phyloP scores from a whole-genome alignment of 2,797 vertebrate genomes.

The Propithecus perrieri region DNA sequence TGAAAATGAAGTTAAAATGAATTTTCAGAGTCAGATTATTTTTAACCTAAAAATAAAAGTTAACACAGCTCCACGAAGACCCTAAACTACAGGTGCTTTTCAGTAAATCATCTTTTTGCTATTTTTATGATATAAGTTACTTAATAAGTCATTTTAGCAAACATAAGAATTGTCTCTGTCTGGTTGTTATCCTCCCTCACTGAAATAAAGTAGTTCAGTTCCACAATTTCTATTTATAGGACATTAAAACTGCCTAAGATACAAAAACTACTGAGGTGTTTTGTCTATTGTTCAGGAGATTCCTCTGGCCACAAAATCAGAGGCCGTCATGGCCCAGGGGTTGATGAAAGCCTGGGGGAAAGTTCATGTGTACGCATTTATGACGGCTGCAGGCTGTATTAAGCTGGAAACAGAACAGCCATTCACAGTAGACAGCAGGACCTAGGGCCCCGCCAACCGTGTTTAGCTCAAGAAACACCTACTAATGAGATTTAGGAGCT shows the following conservation, averaged over 20 bases:
- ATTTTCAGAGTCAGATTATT: background rate
- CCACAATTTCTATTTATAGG: background rate
- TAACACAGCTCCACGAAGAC: background rate
- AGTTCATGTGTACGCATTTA: background rate
- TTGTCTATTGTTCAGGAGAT: background rate
- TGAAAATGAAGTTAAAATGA: background rate
- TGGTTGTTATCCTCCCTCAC: background rate
- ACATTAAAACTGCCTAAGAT: background rate
- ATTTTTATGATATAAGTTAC: background rate
- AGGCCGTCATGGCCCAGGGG: background rate
- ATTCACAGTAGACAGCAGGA: too few relatives aligned
- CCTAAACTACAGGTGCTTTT: background rate
- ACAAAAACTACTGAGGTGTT: background rate
- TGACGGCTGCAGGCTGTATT: background rate
- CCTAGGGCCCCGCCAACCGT: background rate
- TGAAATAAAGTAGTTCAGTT: background rate
- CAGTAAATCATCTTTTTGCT: background rate
- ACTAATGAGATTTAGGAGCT: background rate
- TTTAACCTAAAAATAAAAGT: slow-evolving; percentile 36
- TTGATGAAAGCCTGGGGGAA: background rate
- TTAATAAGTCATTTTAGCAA: background rate
- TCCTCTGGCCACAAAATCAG: background rate
- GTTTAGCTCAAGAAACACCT: background rate
- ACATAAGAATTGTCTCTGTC: background rate
- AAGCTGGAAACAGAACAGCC: background rate